These are phyloP conservation scores for Eupleurogrammus muticus DNA, from an alignment of 2,797 vertebrate species.

Conservation along the genomic window DNA sequence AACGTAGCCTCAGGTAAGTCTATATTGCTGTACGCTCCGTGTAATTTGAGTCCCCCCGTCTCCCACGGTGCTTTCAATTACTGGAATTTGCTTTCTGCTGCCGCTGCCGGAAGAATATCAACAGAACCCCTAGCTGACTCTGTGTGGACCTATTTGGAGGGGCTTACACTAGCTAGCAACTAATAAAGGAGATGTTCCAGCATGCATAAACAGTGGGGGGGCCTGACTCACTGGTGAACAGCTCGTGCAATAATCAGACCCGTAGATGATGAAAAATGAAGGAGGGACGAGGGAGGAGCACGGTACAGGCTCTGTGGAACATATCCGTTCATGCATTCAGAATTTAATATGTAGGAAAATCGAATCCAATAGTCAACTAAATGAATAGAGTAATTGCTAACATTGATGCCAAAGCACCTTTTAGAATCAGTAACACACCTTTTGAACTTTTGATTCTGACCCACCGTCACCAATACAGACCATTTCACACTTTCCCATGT, in stretches of 20 bases:
- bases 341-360: too few relatives aligned
- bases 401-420: neutral
- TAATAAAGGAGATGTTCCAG: conserved; percentile 73
- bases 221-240: conserved; percentile 66
- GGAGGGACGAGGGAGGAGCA: neutral
- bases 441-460: too few relatives aligned
- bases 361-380: too few relatives aligned
- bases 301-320: neutral
- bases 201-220: conserved; percentile 55
- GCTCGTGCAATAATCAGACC: conserved; percentile 38
- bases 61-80: conserved; percentile 72
- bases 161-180: conserved; percentile 68
- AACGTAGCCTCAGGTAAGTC: conserved; percentile 42
- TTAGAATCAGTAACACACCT: too few relatives aligned
- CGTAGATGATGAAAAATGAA: conserved; percentile 1
- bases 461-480: too few relatives aligned
- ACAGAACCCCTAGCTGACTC: conserved; percentile 49
- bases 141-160: conserved; percentile 62
- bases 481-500: too few relatives aligned
- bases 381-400: neutral
- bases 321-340: too few relatives aligned
- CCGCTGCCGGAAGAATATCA: conserved; percentile 63
- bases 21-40: conserved; percentile 34
- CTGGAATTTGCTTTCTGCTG: conserved; percentile 71
- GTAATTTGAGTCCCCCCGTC: conserved; percentile 35